Percentiles rank a stretch among this genome's conserved stretches.
These are phyloP conservation scores for Bombus breviceps DNA, from an alignment of 1,140 invertebrate genomes.

Conservation along the genomic window DNA sequence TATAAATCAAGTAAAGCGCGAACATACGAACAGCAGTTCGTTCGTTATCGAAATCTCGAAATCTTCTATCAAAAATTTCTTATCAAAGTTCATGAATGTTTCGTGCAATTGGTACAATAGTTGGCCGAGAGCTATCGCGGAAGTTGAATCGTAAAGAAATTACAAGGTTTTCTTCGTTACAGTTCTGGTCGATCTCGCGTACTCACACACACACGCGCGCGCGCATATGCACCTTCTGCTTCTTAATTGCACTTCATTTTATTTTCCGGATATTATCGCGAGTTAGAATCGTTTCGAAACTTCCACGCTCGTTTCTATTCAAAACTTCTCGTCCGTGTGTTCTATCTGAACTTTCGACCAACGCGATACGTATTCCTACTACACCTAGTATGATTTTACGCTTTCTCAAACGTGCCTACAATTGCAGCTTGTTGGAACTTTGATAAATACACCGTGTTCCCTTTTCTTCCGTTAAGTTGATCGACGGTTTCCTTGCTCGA, in stretches of 20 bases:
- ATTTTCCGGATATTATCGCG: slow-evolving; percentile 13
- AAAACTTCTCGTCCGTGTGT: background rate
- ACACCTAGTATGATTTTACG: background rate
- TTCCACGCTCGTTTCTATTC: background rate
- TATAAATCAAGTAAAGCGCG: background rate
- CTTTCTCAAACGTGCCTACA: background rate
- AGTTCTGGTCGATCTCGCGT: background rate
- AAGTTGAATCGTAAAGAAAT: slow-evolving; percentile 5
- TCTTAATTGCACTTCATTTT: slow-evolving; percentile 3
- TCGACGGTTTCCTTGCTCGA: background rate
- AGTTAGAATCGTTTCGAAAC: slow-evolving; percentile 10
- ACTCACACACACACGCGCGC: no score
- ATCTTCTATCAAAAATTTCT: background rate
- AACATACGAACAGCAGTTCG: background rate
- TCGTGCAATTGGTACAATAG: background rate
- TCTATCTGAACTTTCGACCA: background rate
- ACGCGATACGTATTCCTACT: background rate
- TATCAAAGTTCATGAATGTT: background rate
- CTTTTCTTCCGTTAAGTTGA: background rate
- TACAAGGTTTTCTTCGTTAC: background rate
- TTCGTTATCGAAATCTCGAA: no score
- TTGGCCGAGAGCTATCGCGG: background rate
- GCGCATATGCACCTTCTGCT: background rate
- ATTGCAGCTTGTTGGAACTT: background rate
- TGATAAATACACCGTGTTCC: background rate